Evolutionary conservation across 2,797 vertebrate genomes (phyloP).

Genomic region (Alfaro cultratus): DNA sequence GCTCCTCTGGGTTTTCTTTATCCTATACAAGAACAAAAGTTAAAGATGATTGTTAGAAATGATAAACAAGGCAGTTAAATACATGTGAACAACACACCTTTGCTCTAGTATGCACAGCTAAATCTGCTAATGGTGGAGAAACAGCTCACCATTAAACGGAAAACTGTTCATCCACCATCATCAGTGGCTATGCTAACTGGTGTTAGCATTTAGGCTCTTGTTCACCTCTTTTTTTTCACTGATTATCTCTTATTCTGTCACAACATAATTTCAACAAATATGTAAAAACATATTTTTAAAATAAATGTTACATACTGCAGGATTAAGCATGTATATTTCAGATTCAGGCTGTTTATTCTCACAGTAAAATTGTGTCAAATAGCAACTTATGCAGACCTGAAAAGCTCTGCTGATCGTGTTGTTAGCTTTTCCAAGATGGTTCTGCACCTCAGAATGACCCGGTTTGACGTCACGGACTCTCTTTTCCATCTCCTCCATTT

Average conservation of each 20-base stretch:
- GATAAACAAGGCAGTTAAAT: no score
- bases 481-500: constrained; percentile 70
- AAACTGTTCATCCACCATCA: no score
- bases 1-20: constrained; percentile 63
- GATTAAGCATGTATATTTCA: neutral
- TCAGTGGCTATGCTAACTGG: no score
- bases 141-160: no score
- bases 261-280: no score
- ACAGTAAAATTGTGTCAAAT: neutral
- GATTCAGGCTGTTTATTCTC: neutral
- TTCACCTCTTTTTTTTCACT: no score
- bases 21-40: constrained; percentile 59
- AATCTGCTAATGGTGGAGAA: no score
- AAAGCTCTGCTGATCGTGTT: constrained; percentile 71
- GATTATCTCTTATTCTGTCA: no score
- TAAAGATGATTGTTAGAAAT: neutral
- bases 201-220: no score
- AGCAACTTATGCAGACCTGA: constrained; percentile 68
- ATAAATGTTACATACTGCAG: neutral
- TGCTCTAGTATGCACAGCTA: no score
- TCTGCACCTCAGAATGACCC: constrained; percentile 64
- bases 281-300: neutral
- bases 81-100: no score
- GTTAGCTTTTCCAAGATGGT: constrained; percentile 74
- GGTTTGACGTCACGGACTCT: constrained; percentile 51